These are phyloP conservation scores for Orthonychiurus folsomi DNA, from an alignment of 2,888 invertebrate genomes.

Conservation along the genomic window DNA sequence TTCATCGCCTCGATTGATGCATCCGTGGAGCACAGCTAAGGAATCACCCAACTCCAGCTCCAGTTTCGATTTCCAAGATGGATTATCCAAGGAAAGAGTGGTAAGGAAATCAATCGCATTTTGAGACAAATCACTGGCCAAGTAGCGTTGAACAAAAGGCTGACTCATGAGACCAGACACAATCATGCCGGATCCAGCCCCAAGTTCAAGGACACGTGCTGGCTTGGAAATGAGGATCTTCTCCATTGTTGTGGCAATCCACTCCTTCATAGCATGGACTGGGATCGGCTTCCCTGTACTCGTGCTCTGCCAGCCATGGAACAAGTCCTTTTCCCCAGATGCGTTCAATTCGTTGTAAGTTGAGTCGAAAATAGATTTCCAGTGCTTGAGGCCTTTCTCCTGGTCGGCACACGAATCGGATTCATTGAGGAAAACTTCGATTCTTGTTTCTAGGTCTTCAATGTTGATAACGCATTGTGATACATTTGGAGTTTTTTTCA, in stretches of 20 bases:
- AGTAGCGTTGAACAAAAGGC: background rate
- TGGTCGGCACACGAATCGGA: no score
- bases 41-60: background rate
- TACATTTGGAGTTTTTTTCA: no score
- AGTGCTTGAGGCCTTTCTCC: no score
- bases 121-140: background rate
- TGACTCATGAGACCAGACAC: background rate
- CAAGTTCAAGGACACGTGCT: background rate
- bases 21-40: background rate
- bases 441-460: no score
- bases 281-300: background rate
- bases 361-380: conserved; percentile 1
- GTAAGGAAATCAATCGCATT: background rate
- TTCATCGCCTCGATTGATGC: no score
- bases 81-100: background rate
- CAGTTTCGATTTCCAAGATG: background rate
- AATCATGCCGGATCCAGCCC: background rate
- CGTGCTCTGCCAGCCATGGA: background rate
- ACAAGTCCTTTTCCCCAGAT: background rate
- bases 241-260: background rate
- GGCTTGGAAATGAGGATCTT: background rate
- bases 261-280: background rate
- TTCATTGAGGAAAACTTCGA: no score
- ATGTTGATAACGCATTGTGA: no score
- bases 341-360: conserved; percentile 9